Base-by-base conservation (phyloP, 2,113 vertebrate species). In the Gopherus evgoodei region DNA sequence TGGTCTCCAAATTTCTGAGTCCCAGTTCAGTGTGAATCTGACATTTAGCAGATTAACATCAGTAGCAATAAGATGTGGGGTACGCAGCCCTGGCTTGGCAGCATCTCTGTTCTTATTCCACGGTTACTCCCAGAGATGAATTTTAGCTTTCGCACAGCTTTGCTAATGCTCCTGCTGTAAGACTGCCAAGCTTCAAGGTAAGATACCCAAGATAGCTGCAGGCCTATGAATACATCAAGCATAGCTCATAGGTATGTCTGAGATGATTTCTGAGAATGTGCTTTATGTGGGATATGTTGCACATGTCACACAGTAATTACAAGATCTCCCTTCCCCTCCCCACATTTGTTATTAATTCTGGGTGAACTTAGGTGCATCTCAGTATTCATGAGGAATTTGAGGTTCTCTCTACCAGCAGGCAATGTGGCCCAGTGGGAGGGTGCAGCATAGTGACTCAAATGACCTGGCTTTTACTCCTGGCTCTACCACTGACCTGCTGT, bases 211-310 rank as follows among this genome's bases (percentile, higher is more conserved):
- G 16, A 4, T 4, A 42, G 1, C 7, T 57, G 56, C 50, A 91
- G 79, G 9, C 17, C 62, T 83, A 27, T 57, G 92, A 0, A 9
- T 27, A 31, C 81, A 82, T n/a, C 53, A 65, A 62, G 3, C 0
- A 11, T 11, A 35, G 25, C 38, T 75, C 4, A 50, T 0, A 0
- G 17, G 7, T 29, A 27, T 1, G 1, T 11, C 78, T 69, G 12
- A 88, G 92, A 83, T n/a, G 59, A 52, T n/a, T 25, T 52, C 69
- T 0, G 0, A 22, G 24, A 17, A 21, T 0, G 0, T 38, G 49
- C 16, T 88, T 94, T 86, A 54, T 1, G 12, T n/a, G 50, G 29
- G 56, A 6, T 16, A n/a, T 2, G 3, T 38, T 85, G 49, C 47
- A 52, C 47, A 52, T 24, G 10, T 42, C 16, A 9, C 84, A 42